Evolutionary conservation across 2,888 invertebrate genomes (phyloP), one percentile per base, ranked within the genome.

Genomic region (Trichacis sp.): DNA sequence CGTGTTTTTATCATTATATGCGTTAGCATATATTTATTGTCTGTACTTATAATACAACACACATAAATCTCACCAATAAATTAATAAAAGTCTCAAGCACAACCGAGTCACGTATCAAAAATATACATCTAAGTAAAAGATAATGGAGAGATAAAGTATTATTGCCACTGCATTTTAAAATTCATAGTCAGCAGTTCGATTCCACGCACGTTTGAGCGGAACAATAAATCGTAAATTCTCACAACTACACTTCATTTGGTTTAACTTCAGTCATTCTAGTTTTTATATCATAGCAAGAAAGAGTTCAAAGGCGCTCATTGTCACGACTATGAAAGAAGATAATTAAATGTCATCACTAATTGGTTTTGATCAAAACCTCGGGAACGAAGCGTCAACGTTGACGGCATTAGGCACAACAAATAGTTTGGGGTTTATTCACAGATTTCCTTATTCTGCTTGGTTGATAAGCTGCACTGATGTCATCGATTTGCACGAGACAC

Each of bases 401-500:
- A n/a, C n/a, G 24, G 24, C 24, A 24, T 24, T 3, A 8, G 8
- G 8, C 24, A 24, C n/a, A n/a, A n/a, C n/a, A n/a, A n/a, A 24
- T 24, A 24, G 24, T 24, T 24, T 54, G 29, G 55, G 48, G 47
- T 46, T 58, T 49, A 29, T 53, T 61, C 47, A 38, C 20, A 29
- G 46, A 57, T 57, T 29, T 47, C 58, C 54, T 60, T 64, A 51
- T 49, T 63, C 24, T 24, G 24, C 24, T 58, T 57, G 46, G 38
- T n/a, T 47, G 43, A 40, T 49, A 49, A 57, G 17, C 30, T 38
- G 40, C 30, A 29, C 33, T 14, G 17, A 24, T 67, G 57, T 77
- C 73, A 76, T 60, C 73, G 73, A 53, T 69, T 72, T 40, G 74
- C 69, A 56, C 71, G 73, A 18, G 77, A 75, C 57, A 76, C 76